Evolutionary conservation across 2,113 vertebrate genomes (phyloP).

Genomic region (Orientallactaga bullata): DNA sequence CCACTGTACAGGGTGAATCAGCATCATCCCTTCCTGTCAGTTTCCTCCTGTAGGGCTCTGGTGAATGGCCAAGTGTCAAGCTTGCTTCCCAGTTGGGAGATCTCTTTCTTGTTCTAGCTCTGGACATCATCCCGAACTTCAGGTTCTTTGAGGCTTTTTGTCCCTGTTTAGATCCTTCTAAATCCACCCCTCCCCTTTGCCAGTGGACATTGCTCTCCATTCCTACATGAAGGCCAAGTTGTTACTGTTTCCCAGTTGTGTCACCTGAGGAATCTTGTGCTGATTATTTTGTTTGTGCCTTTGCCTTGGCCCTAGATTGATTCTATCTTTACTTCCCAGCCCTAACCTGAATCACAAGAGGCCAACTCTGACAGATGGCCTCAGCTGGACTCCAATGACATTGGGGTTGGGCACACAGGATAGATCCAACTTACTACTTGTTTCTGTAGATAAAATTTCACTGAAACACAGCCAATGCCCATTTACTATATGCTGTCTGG

Average conservation of each 20-base stretch:
- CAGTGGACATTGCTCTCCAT: background rate
- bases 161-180: background rate
- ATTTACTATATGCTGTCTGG: constrained; percentile 11
- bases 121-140: background rate
- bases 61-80: background rate
- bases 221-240: background rate
- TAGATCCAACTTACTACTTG: background rate
- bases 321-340: background rate
- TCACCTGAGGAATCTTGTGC: background rate
- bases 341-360: background rate
- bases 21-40: background rate
- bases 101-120: background rate
- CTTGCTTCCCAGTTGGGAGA: background rate
- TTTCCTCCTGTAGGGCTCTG: background rate
- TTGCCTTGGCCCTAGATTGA: background rate
- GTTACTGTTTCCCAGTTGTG: background rate
- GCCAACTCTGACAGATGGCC: background rate
- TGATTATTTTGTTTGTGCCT: background rate
- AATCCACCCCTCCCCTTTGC: background rate
- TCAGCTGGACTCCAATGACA: background rate
- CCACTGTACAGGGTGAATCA: background rate
- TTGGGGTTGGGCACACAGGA: background rate
- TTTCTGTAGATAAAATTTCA: constrained; percentile 15
- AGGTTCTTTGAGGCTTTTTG: background rate
- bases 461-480: background rate